These are phyloP conservation scores for Heliconius himera DNA, from an alignment of 1,140 invertebrate genomes.

Conservation along the genomic window DNA sequence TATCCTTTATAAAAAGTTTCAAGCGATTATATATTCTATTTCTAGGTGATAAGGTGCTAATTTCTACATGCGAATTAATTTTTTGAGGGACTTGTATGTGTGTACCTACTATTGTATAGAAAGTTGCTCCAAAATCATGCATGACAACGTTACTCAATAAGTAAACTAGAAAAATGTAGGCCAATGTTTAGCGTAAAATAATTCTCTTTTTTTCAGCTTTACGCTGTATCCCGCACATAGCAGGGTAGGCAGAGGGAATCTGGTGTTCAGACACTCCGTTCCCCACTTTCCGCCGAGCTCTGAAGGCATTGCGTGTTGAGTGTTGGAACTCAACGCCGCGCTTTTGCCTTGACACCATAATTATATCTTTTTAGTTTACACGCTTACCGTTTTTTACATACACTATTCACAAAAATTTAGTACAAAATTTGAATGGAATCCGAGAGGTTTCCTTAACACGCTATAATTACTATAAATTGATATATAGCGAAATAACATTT, in stretches of 20 bases:
- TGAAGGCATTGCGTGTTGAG: no score
- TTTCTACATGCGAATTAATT: not conserved
- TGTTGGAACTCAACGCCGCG: no score
- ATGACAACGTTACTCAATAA: slow-evolving; percentile 67
- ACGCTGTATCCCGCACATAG: no score
- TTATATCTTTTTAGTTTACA: slow-evolving; percentile 1
- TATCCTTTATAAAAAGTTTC: slow-evolving; percentile 3
- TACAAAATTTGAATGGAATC: slow-evolving; percentile 7
- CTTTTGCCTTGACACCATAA: no score
- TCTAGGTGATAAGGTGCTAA: not conserved
- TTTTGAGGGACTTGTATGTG: slow-evolving; percentile 16
- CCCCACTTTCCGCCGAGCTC: no score
- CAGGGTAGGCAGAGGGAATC: no score
- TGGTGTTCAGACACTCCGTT: no score
- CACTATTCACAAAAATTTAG: not conserved
- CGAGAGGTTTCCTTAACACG: not conserved
- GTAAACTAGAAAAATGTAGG: slow-evolving; percentile 39
- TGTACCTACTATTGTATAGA: slow-evolving; percentile 60
- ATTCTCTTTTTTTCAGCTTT: no score
- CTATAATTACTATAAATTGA: not conserved
- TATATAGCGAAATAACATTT: not conserved
- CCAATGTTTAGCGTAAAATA: slow-evolving; percentile 13
- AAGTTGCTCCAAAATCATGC: slow-evolving; percentile 71
- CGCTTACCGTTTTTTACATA: not conserved
- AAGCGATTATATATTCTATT: slow-evolving; percentile 16